These are phyloP conservation scores for Lathronympha strigana DNA, from an alignment of 2,888 invertebrate species.

Conservation along the genomic window DNA sequence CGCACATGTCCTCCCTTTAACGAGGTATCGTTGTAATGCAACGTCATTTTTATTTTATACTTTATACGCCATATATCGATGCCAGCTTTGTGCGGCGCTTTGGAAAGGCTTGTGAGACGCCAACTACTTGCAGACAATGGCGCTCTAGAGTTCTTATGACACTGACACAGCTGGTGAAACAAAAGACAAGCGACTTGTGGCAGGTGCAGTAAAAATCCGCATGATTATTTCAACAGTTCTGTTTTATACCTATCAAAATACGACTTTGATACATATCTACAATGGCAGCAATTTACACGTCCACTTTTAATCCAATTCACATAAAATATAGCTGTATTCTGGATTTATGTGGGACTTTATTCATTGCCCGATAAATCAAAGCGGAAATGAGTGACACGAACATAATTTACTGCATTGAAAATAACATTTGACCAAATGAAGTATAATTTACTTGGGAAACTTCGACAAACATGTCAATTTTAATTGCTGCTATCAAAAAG, in stretches of 20 bases:
- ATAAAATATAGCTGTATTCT: background rate
- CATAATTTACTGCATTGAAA: slow-evolving; percentile 29
- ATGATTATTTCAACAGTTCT: background rate
- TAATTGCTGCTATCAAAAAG: slow-evolving; percentile 30
- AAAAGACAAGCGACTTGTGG: slow-evolving; percentile 30
- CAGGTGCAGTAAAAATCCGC: slow-evolving; percentile 14
- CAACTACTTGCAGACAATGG: slow-evolving; percentile 36
- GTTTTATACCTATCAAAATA: background rate
- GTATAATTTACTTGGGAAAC: slow-evolving; percentile 30
- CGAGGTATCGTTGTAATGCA: background rate
- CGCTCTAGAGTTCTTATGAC: slow-evolving; percentile 27
- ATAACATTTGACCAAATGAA: slow-evolving; percentile 25
- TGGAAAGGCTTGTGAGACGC: slow-evolving; percentile 14
- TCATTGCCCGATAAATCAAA: slow-evolving; percentile 34
- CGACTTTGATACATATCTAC: background rate
- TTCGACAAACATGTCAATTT: slow-evolving; percentile 23
- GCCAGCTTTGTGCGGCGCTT: slow-evolving; percentile 18
- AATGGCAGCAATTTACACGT: background rate
- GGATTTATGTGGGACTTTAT: slow-evolving; percentile 15
- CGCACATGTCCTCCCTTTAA: background rate
- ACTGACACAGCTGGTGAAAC: slow-evolving; percentile 21
- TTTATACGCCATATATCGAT: slow-evolving; percentile 2
- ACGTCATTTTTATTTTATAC: background rate
- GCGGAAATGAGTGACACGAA: slow-evolving; percentile 27
- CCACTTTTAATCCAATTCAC: slow-evolving; percentile 11